Conservation (phyloP, 2,797 vertebrate species). For the Rhabdomys pumilio region DNA sequence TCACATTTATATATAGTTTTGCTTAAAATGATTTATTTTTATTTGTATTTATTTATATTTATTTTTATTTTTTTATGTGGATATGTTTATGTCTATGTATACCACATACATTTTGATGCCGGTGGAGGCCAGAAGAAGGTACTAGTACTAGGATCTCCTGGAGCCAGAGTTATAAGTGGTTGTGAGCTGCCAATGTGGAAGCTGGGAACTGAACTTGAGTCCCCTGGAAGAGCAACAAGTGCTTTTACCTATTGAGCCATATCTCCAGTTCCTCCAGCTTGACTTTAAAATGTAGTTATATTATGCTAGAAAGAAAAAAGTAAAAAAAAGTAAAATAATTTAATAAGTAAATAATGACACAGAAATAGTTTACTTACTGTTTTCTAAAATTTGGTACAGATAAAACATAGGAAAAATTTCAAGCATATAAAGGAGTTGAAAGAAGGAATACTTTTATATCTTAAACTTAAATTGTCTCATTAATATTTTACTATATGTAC, state of each 20-base stretch:
- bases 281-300: background rate
- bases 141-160: background rate
- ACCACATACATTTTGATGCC: background rate
- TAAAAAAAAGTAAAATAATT: slow-evolving; percentile 54
- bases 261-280: background rate
- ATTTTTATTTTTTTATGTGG: background rate
- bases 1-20: slow-evolving; percentile 35
- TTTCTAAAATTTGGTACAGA: slow-evolving; percentile 41
- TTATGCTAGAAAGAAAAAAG: slow-evolving; percentile 41
- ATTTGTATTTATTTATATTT: background rate
- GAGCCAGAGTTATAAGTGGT: background rate
- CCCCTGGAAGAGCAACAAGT: background rate
- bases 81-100: background rate
- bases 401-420: slow-evolving; percentile 60
- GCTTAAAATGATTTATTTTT: background rate
- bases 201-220: background rate
- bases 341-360: slow-evolving; percentile 32
- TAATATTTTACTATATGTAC: slow-evolving; percentile 12
- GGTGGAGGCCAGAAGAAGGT: background rate
- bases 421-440: slow-evolving; percentile 26
- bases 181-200: background rate
- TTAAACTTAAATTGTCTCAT: slow-evolving; percentile 5
- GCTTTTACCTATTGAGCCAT: background rate
- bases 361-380: slow-evolving; percentile 21
- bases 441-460: slow-evolving; percentile 14